phyloP scores from a whole-genome alignment of 2,113 vertebrate genomes.

The Excalfactoria chinensis region DNA sequence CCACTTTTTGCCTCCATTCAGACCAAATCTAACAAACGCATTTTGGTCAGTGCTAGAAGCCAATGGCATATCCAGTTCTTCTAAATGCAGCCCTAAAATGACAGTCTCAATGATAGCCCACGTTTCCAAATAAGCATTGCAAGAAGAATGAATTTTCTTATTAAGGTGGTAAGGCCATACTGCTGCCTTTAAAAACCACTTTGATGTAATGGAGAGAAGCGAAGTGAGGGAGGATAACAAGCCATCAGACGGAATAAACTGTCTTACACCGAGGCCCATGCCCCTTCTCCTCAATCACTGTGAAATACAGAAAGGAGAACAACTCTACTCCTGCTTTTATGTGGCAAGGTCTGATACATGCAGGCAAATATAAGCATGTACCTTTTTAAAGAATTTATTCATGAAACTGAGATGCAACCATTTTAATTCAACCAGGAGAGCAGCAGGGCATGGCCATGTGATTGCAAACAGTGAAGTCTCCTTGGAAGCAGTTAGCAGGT shows the following conservation, averaged over 20 bases:
- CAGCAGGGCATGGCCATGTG: neutral
- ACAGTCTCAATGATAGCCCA: neutral
- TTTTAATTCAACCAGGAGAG: neutral
- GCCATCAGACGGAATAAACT: neutral
- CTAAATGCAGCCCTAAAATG: neutral
- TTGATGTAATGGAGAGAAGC: neutral
- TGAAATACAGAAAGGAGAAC: neutral
- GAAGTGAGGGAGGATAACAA: neutral
- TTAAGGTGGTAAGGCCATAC: neutral
- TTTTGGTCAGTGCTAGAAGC: neutral
- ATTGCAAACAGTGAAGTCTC: neutral
- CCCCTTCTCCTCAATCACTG: neutral
- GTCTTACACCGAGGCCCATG: neutral
- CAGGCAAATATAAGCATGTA: neutral
- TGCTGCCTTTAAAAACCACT: conserved; percentile 6
- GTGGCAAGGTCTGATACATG: neutral
- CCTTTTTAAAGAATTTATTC: neutral
- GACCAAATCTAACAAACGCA: neutral
- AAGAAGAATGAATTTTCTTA: neutral
- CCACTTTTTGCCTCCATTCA: neutral
- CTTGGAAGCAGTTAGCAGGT: neutral
- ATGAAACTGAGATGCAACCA: neutral
- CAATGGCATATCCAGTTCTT: neutral
- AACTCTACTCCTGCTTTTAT: neutral
- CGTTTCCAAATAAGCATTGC: neutral